Conservation (phyloP, 2,797 vertebrate species). For the Paguma larvata region DNA sequence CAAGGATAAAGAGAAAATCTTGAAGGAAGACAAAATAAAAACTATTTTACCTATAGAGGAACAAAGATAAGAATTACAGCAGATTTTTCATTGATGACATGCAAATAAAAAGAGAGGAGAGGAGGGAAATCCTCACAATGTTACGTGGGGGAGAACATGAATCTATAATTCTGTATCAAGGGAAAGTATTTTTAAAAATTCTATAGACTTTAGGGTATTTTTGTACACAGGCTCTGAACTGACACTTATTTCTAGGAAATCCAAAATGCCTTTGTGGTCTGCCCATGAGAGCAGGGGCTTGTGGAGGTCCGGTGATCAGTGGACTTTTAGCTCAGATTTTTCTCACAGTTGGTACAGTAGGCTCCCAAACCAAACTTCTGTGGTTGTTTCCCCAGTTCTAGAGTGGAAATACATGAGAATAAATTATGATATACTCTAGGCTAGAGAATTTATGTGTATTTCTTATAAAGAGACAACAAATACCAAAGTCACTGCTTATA, state of each 20-base stretch:
- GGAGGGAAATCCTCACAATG: not conserved
- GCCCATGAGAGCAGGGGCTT: not conserved
- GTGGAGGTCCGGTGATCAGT: not conserved
- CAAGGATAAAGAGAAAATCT: not conserved
- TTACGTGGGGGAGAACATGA: not conserved
- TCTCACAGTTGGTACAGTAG: not conserved
- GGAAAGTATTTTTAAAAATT: not conserved
- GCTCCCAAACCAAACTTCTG: not conserved
- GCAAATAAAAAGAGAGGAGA: not conserved
- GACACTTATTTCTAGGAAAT: not conserved
- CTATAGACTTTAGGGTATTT: not conserved
- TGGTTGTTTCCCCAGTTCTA: not conserved
- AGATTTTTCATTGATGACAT: not conserved
- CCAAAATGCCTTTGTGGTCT: not conserved
- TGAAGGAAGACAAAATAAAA: not conserved
- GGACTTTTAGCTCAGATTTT: not conserved
- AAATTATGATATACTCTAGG: not conserved
- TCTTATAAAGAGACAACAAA: not conserved
- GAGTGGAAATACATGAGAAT: not conserved
- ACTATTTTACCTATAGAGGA: not conserved
- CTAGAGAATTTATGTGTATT: not conserved
- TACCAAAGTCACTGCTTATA: not conserved
- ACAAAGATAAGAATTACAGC: not conserved
- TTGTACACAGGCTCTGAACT: not conserved
- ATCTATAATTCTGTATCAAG: not conserved